These are phyloP conservation scores for Cygnus buccinator DNA, from an alignment of 2,113 vertebrate species.

Conservation along the genomic window DNA sequence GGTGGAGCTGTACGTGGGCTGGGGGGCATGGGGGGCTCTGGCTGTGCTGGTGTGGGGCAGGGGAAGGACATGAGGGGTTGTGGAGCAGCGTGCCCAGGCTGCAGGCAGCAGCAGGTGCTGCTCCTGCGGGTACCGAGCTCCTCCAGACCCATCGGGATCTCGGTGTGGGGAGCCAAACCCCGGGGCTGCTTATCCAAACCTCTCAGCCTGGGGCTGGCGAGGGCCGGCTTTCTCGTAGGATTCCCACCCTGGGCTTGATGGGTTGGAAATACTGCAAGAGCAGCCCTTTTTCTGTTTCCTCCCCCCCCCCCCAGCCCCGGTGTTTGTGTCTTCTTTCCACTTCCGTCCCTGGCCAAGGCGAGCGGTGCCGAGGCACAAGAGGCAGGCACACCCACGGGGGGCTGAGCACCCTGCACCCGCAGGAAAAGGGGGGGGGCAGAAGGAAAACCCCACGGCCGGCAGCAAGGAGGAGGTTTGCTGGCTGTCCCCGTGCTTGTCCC, in stretches of 20 bases:
- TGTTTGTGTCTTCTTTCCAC: conserved; percentile 46
- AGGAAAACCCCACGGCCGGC: fast-evolving
- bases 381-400: neutral
- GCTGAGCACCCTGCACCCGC: neutral
- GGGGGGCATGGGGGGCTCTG: neutral
- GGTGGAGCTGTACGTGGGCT: neutral
- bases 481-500: neutral
- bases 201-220: neutral
- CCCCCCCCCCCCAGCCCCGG: no score
- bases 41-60: neutral
- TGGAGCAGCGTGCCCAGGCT: neutral
- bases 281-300: conserved; percentile 31
- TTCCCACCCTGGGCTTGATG: neutral
- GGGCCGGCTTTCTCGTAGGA: neutral
- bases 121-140: neutral
- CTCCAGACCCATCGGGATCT: neutral
- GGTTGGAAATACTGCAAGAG: conserved; percentile 37
- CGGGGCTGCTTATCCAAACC: neutral
- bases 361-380: neutral
- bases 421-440: neutral
- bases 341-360: neutral
- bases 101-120: neutral
- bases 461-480: neutral
- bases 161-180: neutral
- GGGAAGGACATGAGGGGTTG: neutral